A percentile compares a stretch with the other conserved stretches of the same genome.
Conservation (phyloP, 2,113 vertebrate species). For the Trinectes maculatus region DNA sequence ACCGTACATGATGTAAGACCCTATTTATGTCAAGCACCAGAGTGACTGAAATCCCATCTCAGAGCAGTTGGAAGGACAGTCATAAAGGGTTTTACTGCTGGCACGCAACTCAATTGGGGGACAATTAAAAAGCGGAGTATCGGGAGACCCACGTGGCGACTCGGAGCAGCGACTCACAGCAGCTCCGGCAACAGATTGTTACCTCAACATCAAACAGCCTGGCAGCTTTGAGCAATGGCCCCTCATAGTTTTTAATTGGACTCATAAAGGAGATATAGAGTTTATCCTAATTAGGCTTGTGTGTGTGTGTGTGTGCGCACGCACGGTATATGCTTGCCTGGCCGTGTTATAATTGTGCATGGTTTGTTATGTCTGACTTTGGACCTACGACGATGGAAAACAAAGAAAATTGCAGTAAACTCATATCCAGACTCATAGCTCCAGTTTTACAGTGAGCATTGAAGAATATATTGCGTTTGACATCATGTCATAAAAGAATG, state of each 20-base stretch:
- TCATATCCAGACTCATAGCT: slow-evolving; percentile 22
- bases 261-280: slow-evolving; percentile 58
- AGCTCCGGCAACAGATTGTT: slow-evolving; percentile 8
- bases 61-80: slow-evolving; percentile 28
- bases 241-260: slow-evolving; percentile 48
- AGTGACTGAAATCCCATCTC: slow-evolving; percentile 41
- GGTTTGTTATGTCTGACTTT: slow-evolving; percentile 54
- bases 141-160: slow-evolving; percentile 7
- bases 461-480: slow-evolving; percentile 44
- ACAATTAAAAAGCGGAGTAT: slow-evolving; percentile 44
- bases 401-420: slow-evolving; percentile 41
- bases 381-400: slow-evolving; percentile 29
- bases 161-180: slow-evolving; percentile 12
- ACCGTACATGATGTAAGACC: slow-evolving; percentile 59
- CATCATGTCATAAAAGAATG: slow-evolving; percentile 38
- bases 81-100: slow-evolving; percentile 57
- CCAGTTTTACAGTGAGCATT: slow-evolving; percentile 31
- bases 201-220: slow-evolving; percentile 58
- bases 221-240: slow-evolving; percentile 45
- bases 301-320: not conserved
- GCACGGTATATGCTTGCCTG: not conserved
- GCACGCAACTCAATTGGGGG: slow-evolving; percentile 45
- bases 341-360: slow-evolving; percentile 20
- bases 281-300: slow-evolving; percentile 40
- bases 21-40: slow-evolving; percentile 28